A percentile compares a stretch with the other conserved stretches of the same genome.
Conservation (phyloP, 1,140 invertebrate species). For the Hyposmocoma kahamanoa region DNA sequence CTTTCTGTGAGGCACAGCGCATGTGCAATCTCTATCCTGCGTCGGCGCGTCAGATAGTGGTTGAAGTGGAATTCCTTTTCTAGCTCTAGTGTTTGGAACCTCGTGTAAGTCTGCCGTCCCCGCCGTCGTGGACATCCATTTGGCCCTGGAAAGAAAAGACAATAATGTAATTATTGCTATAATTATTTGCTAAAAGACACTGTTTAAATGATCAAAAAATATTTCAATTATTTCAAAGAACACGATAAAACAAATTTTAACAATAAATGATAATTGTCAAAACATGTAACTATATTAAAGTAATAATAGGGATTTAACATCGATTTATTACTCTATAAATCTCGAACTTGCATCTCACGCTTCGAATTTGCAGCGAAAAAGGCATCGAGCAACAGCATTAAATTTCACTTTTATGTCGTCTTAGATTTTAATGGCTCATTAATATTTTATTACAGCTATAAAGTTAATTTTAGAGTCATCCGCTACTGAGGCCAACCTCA, state of each 20-base stretch:
- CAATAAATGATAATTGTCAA: background rate
- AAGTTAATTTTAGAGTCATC: conserved; percentile 65
- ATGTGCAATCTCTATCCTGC: conserved; percentile 97
- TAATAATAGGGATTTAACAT: conserved; percentile 23
- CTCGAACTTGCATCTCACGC: conserved; percentile 27
- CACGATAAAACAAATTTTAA: background rate
- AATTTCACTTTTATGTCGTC: conserved; percentile 68
- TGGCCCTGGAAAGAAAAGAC: conserved; percentile 83
- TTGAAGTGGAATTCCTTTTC: conserved; percentile 99
- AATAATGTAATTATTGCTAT: conserved; percentile 25
- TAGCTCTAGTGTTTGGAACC: conserved; percentile 94
- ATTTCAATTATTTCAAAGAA: no score
- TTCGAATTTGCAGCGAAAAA: conserved; percentile 50
- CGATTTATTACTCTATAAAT: conserved; percentile 56
- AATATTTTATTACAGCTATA: conserved; percentile 62
- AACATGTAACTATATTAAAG: background rate
- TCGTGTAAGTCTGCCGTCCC: conserved; percentile 96
- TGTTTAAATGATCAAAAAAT: no score
- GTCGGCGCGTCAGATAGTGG: conserved; percentile 95
- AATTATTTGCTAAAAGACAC: no score
- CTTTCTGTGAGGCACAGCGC: conserved; percentile 96
- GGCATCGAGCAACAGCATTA: conserved; percentile 39
- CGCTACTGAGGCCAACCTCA: conserved; percentile 57
- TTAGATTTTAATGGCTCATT: conserved; percentile 69
- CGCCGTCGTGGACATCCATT: conserved; percentile 95